A percentile compares a stretch with the other conserved stretches of the same genome.
These are phyloP conservation scores for Mayetiola destructor DNA, from an alignment of 2,888 invertebrate genomes.

Conservation along the genomic window DNA sequence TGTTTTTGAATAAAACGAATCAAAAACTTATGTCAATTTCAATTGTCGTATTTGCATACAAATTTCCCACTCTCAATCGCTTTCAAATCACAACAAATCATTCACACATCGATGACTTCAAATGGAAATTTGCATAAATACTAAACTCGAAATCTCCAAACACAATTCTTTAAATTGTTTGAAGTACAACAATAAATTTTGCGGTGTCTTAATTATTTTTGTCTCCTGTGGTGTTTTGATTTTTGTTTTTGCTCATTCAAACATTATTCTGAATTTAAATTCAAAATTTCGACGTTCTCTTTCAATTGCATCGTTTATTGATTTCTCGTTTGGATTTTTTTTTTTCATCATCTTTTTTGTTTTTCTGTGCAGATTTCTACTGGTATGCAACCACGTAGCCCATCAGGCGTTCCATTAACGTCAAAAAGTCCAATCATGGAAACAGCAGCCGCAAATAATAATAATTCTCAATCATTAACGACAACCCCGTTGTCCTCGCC, in stretches of 20 bases:
- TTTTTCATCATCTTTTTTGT: slow-evolving; percentile 8
- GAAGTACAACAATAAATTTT: neutral
- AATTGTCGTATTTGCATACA: slow-evolving; percentile 4
- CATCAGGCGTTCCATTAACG: slow-evolving; percentile 33
- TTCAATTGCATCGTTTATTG: neutral
- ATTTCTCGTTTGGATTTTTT: slow-evolving; percentile 1
- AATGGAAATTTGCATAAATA: slow-evolving; percentile 16
- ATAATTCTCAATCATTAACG: slow-evolving; percentile 14
- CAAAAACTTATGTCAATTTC: slow-evolving; percentile 1
- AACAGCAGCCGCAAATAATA: slow-evolving; percentile 30
- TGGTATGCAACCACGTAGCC: slow-evolving; percentile 38
- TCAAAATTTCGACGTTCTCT: neutral
- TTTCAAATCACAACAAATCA: slow-evolving; percentile 19
- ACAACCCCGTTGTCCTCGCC: slow-evolving; percentile 15
- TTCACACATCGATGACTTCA: slow-evolving; percentile 18
- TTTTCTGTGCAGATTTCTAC: slow-evolving; percentile 31
- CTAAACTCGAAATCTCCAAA: neutral
- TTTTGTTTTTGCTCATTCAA: neutral
- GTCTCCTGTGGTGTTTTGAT: neutral
- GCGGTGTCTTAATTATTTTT: neutral
- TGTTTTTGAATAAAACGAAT: neutral
- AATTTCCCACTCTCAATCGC: neutral
- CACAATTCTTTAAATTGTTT: neutral
- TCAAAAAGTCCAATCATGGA: slow-evolving; percentile 36
- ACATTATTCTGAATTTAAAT: neutral